phyloP scores from a whole-genome alignment of 1,140 invertebrate species.

The Leptonema lineaticorne region DNA sequence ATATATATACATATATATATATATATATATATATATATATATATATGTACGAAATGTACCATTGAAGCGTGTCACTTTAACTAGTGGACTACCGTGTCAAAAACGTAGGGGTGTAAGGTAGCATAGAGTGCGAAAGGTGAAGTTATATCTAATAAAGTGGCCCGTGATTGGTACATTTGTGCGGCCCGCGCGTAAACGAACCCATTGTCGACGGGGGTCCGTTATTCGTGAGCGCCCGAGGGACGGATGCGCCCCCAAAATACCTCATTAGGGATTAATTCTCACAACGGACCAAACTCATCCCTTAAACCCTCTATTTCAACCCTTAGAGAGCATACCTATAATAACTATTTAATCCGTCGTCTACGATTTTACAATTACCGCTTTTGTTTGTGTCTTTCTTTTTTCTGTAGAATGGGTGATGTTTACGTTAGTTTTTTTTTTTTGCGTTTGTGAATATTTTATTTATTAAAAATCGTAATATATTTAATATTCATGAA shows the following conservation, averaged over 20 bases:
- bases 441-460: too few species aligned
- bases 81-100: too few species aligned
- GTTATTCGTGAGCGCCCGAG: slow-evolving; percentile 1
- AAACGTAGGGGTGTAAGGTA: background rate
- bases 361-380: background rate
- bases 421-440: too few species aligned
- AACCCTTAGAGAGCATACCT: background rate
- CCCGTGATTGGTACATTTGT: slow-evolving; percentile 40
- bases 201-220: slow-evolving; percentile 32
- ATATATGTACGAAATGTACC: background rate
- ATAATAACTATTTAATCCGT: slow-evolving; percentile 9
- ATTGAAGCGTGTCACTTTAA: background rate
- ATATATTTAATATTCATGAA: too few species aligned
- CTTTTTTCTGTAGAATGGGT: too few species aligned
- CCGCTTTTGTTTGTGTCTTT: background rate
- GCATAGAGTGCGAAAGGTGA: slow-evolving; percentile 29
- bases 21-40: too few species aligned
- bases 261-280: slow-evolving; percentile 33
- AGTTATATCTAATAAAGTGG: slow-evolving; percentile 41
- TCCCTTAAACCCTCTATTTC: background rate
- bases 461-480: too few species aligned
- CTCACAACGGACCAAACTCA: background rate
- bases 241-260: slow-evolving; percentile 22
- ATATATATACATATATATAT: too few species aligned
- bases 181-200: slow-evolving; percentile 38